A percentile compares a stretch with the other conserved stretches of the same genome.
These are phyloP conservation scores for Malurus alboscapulatus DNA, from an alignment of 2,113 vertebrate genomes.

Conservation along the genomic window DNA sequence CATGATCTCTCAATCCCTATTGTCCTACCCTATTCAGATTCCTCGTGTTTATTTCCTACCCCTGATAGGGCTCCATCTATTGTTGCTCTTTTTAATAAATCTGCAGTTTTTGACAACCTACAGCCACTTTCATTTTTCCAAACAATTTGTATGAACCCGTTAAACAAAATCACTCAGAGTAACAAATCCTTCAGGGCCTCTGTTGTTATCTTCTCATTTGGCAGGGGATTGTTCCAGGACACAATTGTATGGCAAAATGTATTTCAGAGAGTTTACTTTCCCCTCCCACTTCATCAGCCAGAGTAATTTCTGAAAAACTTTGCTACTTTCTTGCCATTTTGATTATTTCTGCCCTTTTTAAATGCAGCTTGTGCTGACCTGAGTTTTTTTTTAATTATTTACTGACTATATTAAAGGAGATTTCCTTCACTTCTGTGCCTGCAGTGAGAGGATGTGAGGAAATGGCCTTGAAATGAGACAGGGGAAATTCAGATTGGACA, in stretches of 20 bases:
- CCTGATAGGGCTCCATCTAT: background rate
- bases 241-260: background rate
- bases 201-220: background rate
- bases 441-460: background rate
- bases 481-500: background rate
- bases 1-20: constrained; percentile 20
- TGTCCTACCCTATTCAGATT: background rate
- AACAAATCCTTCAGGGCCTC: constrained; percentile 15
- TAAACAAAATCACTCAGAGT: background rate
- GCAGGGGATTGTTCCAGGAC: constrained; percentile 4
- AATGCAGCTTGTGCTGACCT: background rate
- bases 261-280: constrained; percentile 12
- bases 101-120: background rate
- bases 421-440: background rate
- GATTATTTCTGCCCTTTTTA: background rate
- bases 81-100: constrained; percentile 19
- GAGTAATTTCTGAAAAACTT: background rate
- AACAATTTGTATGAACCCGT: background rate
- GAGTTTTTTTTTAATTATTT: background rate
- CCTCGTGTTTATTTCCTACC: background rate
- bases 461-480: background rate
- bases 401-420: background rate
- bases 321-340: background rate
- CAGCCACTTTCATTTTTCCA: background rate
- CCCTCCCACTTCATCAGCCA: constrained; percentile 5